phyloP scores from a whole-genome alignment of 2,797 vertebrate genomes.

The Notoglanidium macrostoma region DNA sequence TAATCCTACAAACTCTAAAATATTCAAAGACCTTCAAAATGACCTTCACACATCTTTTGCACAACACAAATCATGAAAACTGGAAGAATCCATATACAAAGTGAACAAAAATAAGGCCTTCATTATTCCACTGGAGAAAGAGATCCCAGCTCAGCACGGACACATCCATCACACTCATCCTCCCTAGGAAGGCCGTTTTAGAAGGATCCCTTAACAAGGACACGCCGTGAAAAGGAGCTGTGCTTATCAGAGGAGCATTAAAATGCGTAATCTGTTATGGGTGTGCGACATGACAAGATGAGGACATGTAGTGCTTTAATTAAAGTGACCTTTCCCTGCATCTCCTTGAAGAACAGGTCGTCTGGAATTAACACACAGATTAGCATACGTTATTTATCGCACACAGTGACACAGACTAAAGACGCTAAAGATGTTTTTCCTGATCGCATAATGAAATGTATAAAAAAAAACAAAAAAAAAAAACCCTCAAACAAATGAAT shows the following conservation, averaged over 20 bases:
- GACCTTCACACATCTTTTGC: neutral
- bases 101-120: constrained; percentile 14
- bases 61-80: neutral
- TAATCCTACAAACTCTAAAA: neutral
- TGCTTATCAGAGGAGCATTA: constrained; percentile 69
- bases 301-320: constrained; percentile 74
- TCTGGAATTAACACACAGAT: constrained; percentile 71
- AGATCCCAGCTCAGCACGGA: constrained; percentile 59
- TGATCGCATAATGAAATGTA: neutral
- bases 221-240: constrained; percentile 59
- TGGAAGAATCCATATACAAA: neutral
- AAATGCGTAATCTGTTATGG: constrained; percentile 75
- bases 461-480: neutral
- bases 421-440: neutral
- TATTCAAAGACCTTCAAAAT: neutral
- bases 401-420: constrained; percentile 49
- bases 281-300: constrained; percentile 63
- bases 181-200: constrained; percentile 52
- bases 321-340: constrained; percentile 73
- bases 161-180: constrained; percentile 63
- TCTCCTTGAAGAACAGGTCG: constrained; percentile 71
- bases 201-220: constrained; percentile 66
- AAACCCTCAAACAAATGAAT: neutral
- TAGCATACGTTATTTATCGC: constrained; percentile 67
- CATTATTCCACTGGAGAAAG: constrained; percentile 21